These are phyloP conservation scores for Centropus unirufus DNA, from an alignment of 2,113 vertebrate species.

Conservation along the genomic window DNA sequence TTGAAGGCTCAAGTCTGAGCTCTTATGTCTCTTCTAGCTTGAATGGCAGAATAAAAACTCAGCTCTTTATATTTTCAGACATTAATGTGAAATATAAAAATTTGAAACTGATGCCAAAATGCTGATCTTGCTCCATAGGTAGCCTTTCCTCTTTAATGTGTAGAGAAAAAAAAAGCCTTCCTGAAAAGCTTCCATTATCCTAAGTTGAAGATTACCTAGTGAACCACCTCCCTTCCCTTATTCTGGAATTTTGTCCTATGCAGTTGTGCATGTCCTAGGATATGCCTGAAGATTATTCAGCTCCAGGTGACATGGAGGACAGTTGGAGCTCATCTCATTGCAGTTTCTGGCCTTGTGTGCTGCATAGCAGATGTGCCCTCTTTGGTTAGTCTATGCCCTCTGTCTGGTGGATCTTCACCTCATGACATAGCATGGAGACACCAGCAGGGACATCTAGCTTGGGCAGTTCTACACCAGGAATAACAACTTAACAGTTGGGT, in stretches of 20 bases:
- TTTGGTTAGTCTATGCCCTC: neutral
- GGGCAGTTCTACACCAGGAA: neutral
- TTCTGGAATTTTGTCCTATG: neutral
- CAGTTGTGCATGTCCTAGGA: accelerated
- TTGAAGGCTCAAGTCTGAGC: neutral
- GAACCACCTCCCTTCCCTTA: neutral
- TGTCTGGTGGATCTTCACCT: neutral
- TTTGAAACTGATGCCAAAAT: neutral
- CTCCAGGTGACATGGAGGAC: neutral
- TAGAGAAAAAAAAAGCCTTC: neutral
- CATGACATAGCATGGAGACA: neutral
- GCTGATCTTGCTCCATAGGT: neutral
- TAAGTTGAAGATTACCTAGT: neutral
- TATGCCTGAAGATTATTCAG: neutral
- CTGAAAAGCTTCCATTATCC: neutral
- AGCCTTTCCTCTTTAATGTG: neutral
- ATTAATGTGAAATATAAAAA: neutral
- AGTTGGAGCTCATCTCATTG: neutral
- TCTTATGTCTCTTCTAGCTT: neutral
- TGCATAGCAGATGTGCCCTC: neutral
- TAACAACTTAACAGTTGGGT: neutral
- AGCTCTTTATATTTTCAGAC: neutral
- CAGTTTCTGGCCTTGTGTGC: neutral
- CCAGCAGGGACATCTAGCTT: accelerated
- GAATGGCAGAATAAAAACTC: neutral